A percentile compares a stretch with the other conserved stretches of the same genome.
Conservation (phyloP, 2,888 invertebrate species). For the Parapristionchus giblindavisi region DNA sequence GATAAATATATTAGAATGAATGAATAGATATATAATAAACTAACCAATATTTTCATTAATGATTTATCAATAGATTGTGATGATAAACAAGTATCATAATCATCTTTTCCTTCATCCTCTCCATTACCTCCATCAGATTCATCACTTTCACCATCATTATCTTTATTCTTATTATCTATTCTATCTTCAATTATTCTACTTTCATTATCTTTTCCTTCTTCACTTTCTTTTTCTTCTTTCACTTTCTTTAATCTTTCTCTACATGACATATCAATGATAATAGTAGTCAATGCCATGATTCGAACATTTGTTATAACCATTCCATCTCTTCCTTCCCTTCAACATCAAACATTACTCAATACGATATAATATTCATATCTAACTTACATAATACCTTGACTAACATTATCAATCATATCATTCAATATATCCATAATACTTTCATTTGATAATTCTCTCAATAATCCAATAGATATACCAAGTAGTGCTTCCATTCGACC, state of each 20-base stretch:
- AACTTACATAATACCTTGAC: no score
- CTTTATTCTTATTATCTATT: not conserved
- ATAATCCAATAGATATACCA: no score
- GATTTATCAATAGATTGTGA: not conserved
- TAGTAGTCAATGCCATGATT: not conserved
- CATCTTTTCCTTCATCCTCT: slow-evolving; percentile 6
- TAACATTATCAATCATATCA: no score
- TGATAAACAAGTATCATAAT: not conserved
- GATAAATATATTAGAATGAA: no score
- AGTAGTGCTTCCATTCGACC: no score
- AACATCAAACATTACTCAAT: no score
- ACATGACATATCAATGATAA: not conserved
- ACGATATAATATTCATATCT: no score
- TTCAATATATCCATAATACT: no score
- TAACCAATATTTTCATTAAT: no score
- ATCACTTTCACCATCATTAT: not conserved
- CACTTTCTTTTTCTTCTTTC: not conserved
- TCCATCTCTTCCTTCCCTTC: not conserved
- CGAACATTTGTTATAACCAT: not conserved
- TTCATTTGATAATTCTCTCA: no score
- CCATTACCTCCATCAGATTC: not conserved
- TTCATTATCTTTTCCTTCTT: not conserved
- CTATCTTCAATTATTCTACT: not conserved
- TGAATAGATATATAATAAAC: no score
- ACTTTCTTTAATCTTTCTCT: not conserved